Percentiles rank a stretch among this genome's conserved stretches.
Conservation (phyloP, 1,140 invertebrate genomes). For the Drosophila parvula region DNA sequence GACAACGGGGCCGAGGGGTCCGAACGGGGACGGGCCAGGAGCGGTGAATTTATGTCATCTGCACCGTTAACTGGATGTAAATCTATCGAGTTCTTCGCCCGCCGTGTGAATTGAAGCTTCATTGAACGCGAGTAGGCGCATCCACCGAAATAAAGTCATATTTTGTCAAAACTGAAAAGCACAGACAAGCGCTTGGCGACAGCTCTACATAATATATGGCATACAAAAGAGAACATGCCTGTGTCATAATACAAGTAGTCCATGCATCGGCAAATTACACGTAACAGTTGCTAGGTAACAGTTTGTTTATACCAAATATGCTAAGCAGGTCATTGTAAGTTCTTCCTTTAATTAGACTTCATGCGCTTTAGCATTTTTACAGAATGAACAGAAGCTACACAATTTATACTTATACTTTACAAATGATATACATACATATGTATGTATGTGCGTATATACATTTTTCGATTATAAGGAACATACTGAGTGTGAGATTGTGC, state of each 20-base stretch:
- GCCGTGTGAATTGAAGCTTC: constrained; percentile 15
- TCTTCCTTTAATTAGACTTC: background rate
- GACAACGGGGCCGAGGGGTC: constrained; percentile 49
- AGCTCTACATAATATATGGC: constrained; percentile 25
- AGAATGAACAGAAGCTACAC: background rate
- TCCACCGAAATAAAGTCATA: constrained; percentile 63
- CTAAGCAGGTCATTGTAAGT: constrained; percentile 1
- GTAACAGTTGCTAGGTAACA: constrained; percentile 25
- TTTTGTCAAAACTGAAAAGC: constrained; percentile 61
- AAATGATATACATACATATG: background rate
- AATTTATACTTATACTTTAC: background rate
- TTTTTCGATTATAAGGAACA: background rate
- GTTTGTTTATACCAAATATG: constrained; percentile 14
- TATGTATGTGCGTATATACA: background rate
- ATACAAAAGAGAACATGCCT: constrained; percentile 1
- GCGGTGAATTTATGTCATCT: constrained; percentile 68
- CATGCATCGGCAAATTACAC: constrained; percentile 15
- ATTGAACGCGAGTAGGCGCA: constrained; percentile 45
- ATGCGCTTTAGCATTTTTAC: background rate
- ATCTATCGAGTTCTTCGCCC: constrained; percentile 45
- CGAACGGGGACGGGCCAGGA: constrained; percentile 13
- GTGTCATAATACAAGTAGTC: constrained; percentile 11
- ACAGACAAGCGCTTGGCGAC: constrained; percentile 7
- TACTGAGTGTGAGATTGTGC: background rate
- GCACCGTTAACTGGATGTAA: constrained; percentile 65